Conservation (phyloP, 2,113 vertebrate species). For the Meleagris gallopavo region DNA sequence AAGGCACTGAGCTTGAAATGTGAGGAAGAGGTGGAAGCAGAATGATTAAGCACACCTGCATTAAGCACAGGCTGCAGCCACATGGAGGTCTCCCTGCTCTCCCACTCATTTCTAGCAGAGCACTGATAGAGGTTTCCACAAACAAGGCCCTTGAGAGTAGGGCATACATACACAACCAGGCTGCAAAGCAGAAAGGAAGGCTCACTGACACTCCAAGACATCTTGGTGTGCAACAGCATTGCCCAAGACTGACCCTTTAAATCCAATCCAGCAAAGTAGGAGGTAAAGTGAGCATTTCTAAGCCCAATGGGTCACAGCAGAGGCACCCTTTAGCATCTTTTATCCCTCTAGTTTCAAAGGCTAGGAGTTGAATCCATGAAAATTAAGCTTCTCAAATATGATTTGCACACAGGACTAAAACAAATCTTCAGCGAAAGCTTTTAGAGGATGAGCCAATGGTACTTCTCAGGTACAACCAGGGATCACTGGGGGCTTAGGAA, state of each 20-base stretch:
- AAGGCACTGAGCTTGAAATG: not conserved
- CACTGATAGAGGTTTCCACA: accelerated
- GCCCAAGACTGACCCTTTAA: not conserved
- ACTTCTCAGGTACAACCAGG: not conserved
- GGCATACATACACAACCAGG: not conserved
- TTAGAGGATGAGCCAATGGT: not conserved
- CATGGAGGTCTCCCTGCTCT: not conserved
- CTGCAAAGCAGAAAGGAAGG: not conserved
- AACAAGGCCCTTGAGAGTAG: accelerated
- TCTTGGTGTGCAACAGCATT: not conserved
- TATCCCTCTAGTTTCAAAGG: not conserved
- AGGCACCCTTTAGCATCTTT: not conserved
- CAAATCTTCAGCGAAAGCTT: not conserved
- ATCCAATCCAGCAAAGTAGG: not conserved
- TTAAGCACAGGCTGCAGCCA: not conserved
- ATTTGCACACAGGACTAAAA: not conserved
- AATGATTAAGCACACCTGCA: not conserved
- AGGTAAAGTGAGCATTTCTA: not conserved
- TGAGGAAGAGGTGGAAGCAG: not conserved
- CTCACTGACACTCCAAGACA: not conserved
- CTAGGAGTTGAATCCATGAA: not conserved
- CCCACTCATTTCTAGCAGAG: not conserved
- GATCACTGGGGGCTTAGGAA: not conserved
- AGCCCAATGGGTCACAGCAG: not conserved
- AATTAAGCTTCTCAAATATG: not conserved